These are phyloP conservation scores for Ceratina japonica DNA, from an alignment of 1,140 invertebrate species.

Conservation along the genomic window DNA sequence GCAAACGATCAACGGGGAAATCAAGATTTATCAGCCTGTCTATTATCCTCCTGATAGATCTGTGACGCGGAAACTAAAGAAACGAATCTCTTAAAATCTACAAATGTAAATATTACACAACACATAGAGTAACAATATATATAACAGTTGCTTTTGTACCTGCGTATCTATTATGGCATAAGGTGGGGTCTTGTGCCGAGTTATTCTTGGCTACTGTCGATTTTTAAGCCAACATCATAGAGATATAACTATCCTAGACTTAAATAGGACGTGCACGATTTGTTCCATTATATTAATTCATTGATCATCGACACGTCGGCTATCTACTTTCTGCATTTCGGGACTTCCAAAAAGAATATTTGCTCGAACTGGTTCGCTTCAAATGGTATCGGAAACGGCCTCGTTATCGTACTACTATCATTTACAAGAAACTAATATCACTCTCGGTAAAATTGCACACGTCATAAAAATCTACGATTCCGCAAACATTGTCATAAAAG, in stretches of 20 bases:
- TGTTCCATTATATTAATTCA: constrained; percentile 56
- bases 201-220: constrained; percentile 74
- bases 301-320: constrained; percentile 68
- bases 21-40: constrained; percentile 41
- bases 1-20: constrained; percentile 39
- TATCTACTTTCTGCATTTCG: constrained; percentile 68
- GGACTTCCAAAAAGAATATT: constrained; percentile 72
- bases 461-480: constrained; percentile 39
- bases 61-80: constrained; percentile 56
- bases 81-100: constrained; percentile 55
- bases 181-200: constrained; percentile 70
- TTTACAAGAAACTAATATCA: constrained; percentile 51
- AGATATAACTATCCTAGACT: constrained; percentile 69
- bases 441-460: constrained; percentile 48
- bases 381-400: constrained; percentile 12
- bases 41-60: constrained; percentile 37
- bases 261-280: constrained; percentile 69
- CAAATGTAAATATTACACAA: constrained; percentile 67
- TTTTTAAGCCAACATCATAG: constrained; percentile 71
- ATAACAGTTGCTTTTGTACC: constrained; percentile 66
- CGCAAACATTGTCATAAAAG: constrained; percentile 4
- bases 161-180: constrained; percentile 71
- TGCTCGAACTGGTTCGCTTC: not conserved
- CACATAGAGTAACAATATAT: constrained; percentile 70
- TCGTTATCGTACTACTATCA: constrained; percentile 31